These are phyloP conservation scores for Thaumatotibia leucotreta DNA, from an alignment of 1,140 invertebrate genomes.

Conservation along the genomic window DNA sequence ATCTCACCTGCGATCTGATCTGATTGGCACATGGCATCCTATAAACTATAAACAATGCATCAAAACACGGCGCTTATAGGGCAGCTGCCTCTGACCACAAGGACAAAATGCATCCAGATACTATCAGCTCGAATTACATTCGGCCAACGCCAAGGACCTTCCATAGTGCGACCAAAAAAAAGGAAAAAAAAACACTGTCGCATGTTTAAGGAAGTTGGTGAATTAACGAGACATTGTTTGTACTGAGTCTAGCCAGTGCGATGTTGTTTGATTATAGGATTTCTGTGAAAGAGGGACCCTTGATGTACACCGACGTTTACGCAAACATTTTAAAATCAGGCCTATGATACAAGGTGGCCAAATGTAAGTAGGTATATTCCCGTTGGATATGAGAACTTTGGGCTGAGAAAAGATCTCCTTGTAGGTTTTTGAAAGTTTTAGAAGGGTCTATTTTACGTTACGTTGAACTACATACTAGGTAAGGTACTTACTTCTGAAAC, in stretches of 20 bases:
- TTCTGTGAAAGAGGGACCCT: background rate
- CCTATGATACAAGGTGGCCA: too few relatives aligned
- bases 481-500: too few relatives aligned
- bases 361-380: too few relatives aligned
- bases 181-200: conserved; percentile 51
- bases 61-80: conserved; percentile 49
- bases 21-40: conserved; percentile 22
- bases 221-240: conserved; percentile 1
- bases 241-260: background rate
- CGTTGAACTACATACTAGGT: too few relatives aligned
- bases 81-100: conserved; percentile 72
- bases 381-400: too few relatives aligned
- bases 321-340: background rate
- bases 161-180: conserved; percentile 49
- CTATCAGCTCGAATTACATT: conserved; percentile 70
- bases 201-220: conserved; percentile 18
- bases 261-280: background rate
- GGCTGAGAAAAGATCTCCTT: too few relatives aligned
- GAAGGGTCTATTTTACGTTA: too few relatives aligned
- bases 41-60: conserved; percentile 53
- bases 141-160: conserved; percentile 53
- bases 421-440: too few relatives aligned
- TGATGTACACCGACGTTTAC: background rate
- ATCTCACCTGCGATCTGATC: conserved; percentile 14
- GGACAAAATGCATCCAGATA: conserved; percentile 67